phyloP scores from a whole-genome alignment of 1,140 invertebrate genomes.

The Chrysoperla carnea region DNA sequence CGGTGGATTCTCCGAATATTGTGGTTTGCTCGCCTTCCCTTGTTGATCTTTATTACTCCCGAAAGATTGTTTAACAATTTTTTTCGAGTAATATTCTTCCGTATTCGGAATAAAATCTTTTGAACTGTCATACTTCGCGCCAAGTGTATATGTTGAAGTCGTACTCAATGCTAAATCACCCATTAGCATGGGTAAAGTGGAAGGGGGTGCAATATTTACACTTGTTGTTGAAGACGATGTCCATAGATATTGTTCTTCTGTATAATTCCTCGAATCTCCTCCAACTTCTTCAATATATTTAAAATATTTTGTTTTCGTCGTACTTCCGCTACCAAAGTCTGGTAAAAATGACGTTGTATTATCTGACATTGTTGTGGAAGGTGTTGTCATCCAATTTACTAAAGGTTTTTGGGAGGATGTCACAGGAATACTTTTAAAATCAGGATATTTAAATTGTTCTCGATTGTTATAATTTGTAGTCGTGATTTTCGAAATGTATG shows the following conservation, averaged over 20 bases:
- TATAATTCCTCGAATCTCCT: constrained; percentile 1
- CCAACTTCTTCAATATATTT: constrained; percentile 5
- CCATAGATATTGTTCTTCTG: constrained; percentile 34
- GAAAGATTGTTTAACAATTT: constrained; percentile 23
- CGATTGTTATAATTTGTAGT: too few species aligned
- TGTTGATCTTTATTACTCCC: constrained; percentile 9
- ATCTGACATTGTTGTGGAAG: constrained; percentile 21
- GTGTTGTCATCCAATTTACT: constrained; percentile 45
- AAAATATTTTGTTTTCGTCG: constrained; percentile 1
- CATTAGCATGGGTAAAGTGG: constrained; percentile 34
- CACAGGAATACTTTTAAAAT: constrained; percentile 5
- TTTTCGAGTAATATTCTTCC: constrained; percentile 20
- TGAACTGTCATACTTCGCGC: constrained; percentile 5
- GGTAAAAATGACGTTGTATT: too few species aligned
- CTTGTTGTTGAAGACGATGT: constrained; percentile 29
- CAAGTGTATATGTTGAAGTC: constrained; percentile 9
- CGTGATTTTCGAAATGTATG: too few species aligned
- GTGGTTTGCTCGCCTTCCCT: constrained; percentile 6
- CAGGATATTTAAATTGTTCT: constrained; percentile 3
- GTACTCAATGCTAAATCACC: constrained; percentile 37
- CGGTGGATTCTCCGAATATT: not conserved
- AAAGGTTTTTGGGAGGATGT: constrained; percentile 19
- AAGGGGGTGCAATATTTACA: constrained; percentile 21
- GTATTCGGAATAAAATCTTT: constrained; percentile 9
- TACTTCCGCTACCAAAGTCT: too few species aligned